Evolutionary conservation across 2,113 vertebrate genomes (phyloP), one percentile per base, ranked within the genome.

Genomic region (Tapirus terrestris): DNA sequence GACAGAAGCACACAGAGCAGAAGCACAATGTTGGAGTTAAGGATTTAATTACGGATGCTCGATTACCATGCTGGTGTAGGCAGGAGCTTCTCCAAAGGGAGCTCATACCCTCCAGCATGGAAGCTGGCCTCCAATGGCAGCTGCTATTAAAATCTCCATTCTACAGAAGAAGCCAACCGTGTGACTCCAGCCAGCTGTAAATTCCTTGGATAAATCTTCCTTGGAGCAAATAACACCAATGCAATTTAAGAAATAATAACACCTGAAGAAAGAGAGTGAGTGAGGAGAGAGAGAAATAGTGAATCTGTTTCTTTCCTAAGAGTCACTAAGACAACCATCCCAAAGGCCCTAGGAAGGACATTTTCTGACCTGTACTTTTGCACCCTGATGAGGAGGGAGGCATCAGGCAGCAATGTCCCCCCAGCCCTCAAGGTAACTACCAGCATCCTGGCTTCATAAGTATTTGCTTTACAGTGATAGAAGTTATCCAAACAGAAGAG

Each of bases 121-220:
- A 27, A 25, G 17, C n/a, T 39, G 60, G 7, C 51, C 6, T 18
- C 9, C 11, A 53, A 81, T 10, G 63, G 25, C 53, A 82, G 12
- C 45, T 80, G 68, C 45, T 93, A n/a, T 18, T 36, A 75, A 94
- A 86, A 72, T 29, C 56, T 65, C 33, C 29, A 17, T 88, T 72
- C 39, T 29, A 21, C 6, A 75, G 51, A 85, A 27, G 29, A 89
- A 29, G 48, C 68, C 58, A 48, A 0, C 8, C n/a, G 16, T 27
- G 4, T 89, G 27, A 36, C 79, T 94, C 3, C 4, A 96, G 23
- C 45, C 61, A 73, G 6, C 1, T 93, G 17, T 76, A 88, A 80
- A 73, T 93, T 80, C 36, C 86, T 88, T 90, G 53, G 16, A 60
- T 93, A 68, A 92, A 86, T 33, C 67, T 96, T 75, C 20, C 72